These are phyloP conservation scores for Silurus asotus DNA, from an alignment of 2,113 vertebrate species.

Conservation along the genomic window DNA sequence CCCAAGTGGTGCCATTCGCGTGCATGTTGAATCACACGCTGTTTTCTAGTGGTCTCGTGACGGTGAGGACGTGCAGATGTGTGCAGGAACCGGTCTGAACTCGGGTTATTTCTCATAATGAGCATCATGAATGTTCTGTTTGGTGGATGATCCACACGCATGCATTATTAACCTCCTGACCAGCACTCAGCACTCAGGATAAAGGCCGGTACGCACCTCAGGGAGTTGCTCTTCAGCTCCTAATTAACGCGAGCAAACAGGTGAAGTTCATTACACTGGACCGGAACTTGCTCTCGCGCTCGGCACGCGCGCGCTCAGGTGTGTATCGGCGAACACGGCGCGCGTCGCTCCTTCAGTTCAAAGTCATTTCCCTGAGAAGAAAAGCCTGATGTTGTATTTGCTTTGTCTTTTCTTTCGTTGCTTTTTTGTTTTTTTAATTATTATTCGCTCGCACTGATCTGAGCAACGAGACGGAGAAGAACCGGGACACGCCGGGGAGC, in stretches of 20 bases:
- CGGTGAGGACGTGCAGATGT: too few species aligned
- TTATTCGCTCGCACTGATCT: not conserved
- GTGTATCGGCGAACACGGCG: not conserved
- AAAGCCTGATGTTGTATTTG: too few species aligned
- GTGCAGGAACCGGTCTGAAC: too few species aligned
- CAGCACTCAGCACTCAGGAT: not conserved
- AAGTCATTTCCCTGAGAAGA: not conserved
- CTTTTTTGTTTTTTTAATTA: too few species aligned
- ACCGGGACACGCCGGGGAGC: not conserved
- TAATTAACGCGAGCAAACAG: not conserved
- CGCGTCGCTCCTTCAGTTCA: not conserved
- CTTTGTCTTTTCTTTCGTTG: not conserved
- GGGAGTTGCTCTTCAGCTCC: not conserved
- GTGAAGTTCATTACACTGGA: slow-evolving; percentile 6
- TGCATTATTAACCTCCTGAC: not conserved
- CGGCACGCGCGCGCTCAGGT: not conserved
- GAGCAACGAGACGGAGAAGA: not conserved
- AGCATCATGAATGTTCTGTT: not conserved
- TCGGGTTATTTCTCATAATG: not conserved
- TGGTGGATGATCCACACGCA: not conserved
- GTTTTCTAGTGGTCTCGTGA: not conserved
- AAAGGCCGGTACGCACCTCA: not conserved
- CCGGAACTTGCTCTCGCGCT: not conserved
- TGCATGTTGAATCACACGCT: not conserved
- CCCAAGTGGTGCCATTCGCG: not conserved